phyloP scores from a whole-genome alignment of 1,140 invertebrate genomes.

The Cotesia vestalis region DNA sequence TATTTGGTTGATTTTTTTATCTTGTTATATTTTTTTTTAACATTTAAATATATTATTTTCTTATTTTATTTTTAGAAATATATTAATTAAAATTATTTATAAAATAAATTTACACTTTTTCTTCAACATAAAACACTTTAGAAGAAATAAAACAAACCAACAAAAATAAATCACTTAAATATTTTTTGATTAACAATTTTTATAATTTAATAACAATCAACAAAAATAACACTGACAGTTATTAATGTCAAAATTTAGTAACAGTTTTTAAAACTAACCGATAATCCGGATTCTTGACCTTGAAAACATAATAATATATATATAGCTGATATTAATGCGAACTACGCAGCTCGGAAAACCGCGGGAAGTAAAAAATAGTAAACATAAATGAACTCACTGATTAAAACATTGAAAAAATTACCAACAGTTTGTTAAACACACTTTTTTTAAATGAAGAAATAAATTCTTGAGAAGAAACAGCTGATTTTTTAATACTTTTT shows the following conservation, averaged over 20 bases:
- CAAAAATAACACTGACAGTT: slow-evolving; percentile 8
- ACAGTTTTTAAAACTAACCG: background rate
- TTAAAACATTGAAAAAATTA: background rate
- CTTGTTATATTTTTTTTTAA: background rate
- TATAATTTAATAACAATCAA: background rate
- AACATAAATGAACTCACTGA: background rate
- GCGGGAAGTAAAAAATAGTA: slow-evolving; percentile 21
- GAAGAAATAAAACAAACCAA: too few species aligned
- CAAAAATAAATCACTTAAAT: too few species aligned
- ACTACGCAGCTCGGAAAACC: slow-evolving; percentile 29
- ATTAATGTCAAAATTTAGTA: background rate
- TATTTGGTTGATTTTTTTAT: background rate
- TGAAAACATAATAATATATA: slow-evolving; percentile 28
- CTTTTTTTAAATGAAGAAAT: background rate
- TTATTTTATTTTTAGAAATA: background rate
- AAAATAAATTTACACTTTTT: too few species aligned
- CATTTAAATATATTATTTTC: background rate
- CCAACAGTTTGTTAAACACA: background rate
- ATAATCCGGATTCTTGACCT: slow-evolving; percentile 31
- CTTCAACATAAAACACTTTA: too few species aligned
- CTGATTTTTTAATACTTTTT: too few species aligned
- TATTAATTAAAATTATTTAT: too few species aligned
- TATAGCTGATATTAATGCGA: background rate
- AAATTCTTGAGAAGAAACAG: too few species aligned
- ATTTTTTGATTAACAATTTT: too few species aligned